Evolutionary conservation across 2,113 vertebrate genomes (phyloP).

Genomic region (Gadus chalcogrammus): DNA sequence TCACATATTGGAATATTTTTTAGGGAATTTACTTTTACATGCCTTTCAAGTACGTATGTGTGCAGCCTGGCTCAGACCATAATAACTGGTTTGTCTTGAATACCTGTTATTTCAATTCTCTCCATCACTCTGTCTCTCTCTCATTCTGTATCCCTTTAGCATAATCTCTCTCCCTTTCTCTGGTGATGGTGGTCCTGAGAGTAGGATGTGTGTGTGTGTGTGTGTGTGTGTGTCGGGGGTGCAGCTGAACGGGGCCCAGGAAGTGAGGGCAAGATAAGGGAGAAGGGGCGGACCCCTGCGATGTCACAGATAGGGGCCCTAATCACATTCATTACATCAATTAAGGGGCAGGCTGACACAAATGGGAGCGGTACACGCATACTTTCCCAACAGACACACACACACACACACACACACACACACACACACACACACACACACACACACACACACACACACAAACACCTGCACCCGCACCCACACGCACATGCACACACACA

Average conservation of each 20-base stretch:
- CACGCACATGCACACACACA: background rate
- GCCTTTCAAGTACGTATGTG: too few relatives aligned
- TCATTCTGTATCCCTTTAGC: background rate
- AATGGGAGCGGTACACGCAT: background rate
- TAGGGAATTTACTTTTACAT: too few relatives aligned
- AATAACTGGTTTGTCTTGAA: too few relatives aligned
- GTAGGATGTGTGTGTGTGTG: slow-evolving; percentile 1
- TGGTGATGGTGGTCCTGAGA: background rate
- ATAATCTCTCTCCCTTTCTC: background rate
- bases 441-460: slow-evolving; percentile 27
- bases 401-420: slow-evolving; percentile 40
- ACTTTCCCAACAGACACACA: slow-evolving; percentile 18
- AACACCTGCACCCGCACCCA: background rate
- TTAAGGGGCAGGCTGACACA: slow-evolving; percentile 50
- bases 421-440: background rate
- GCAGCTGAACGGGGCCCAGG: slow-evolving; percentile 54
- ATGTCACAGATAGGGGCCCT: slow-evolving; percentile 69
- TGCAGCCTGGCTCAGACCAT: too few relatives aligned
- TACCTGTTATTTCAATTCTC: too few relatives aligned
- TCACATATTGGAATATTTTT: too few relatives aligned
- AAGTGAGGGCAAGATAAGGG: slow-evolving; percentile 67
- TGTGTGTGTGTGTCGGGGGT: slow-evolving; percentile 2
- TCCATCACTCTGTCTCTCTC: too few relatives aligned
- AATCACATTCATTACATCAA: slow-evolving; percentile 79
- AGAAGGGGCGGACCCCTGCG: slow-evolving; percentile 56